Evolutionary conservation across 2,113 vertebrate species (phyloP), one percentile per base, ranked within the genome.

Genomic region (Alligator sinensis): DNA sequence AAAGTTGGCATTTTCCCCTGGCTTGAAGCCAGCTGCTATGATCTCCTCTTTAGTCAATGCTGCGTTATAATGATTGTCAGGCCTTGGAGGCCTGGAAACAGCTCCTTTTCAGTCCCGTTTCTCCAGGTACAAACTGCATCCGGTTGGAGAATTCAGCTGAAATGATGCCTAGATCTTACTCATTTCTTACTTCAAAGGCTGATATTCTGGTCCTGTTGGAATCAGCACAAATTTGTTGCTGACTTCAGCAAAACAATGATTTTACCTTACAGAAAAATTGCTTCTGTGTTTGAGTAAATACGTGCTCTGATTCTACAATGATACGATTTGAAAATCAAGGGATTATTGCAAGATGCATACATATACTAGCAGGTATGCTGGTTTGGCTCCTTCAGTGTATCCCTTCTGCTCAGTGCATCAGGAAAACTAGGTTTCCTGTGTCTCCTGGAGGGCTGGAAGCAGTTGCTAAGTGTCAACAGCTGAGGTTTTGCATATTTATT

Each of bases 401-500:
- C 3, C 55, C 34, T n/a, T 66, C 84, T 21, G 10, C 8, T 4
- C 30, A 61, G 6, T 1, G 4, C 72, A 61, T 16, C 19, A 22
- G 1, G 4, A 34, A 80, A 55, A 9, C 18, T 6, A 1, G 3
- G 9, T 30, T 75, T 61, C 59, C 30, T 87, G 16, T 38, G 11
- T 9, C 62, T 86, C 27, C 55, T 66, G 72, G 9, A 61, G 66
- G 86, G 62, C 72, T 79, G 21, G 78, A 27, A 10, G 27, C 38
- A 27, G 83, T 77, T 27, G 13, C 12, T n/a, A 57, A 78, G 75
- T 86, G 62, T 13, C 82, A 92, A 90, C 61, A 94, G 94, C 63
- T 95, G 90, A 27, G 4, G 18, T 96, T 98, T 98, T 97, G 95
- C 95, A 96, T 97, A 58, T 72, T 57, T 81, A 95, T 96, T 97